phyloP scores from a whole-genome alignment of 1,140 invertebrate species.

The Galleria mellonella region DNA sequence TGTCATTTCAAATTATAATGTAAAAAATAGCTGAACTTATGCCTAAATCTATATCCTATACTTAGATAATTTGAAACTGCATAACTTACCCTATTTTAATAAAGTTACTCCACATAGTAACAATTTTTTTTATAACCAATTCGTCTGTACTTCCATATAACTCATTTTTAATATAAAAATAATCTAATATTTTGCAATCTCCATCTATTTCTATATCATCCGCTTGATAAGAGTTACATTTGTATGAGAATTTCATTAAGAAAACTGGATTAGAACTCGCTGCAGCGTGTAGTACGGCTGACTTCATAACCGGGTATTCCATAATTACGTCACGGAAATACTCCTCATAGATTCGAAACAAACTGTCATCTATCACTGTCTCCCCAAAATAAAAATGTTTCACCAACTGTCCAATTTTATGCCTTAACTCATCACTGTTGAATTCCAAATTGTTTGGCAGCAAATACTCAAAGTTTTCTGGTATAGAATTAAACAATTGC shows the following conservation, averaged over 20 bases:
- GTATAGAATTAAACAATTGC: slow-evolving; percentile 22
- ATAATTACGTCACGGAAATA: slow-evolving; percentile 47
- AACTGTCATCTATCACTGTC: slow-evolving; percentile 10
- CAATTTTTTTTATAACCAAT: slow-evolving; percentile 21
- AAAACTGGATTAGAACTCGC: slow-evolving; percentile 31
- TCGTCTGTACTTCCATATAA: slow-evolving; percentile 8
- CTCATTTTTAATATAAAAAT: slow-evolving; percentile 7
- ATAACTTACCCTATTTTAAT: slow-evolving; percentile 44
- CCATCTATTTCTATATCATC: too few relatives aligned
- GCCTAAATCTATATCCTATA: too few relatives aligned
- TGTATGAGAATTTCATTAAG: slow-evolving; percentile 41
- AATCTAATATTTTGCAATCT: slow-evolving; percentile 1
- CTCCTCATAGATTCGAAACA: slow-evolving; percentile 28
- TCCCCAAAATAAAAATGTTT: slow-evolving; percentile 50
- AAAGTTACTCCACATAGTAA: slow-evolving; percentile 43
- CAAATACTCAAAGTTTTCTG: slow-evolving; percentile 31
- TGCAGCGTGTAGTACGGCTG: slow-evolving; percentile 28
- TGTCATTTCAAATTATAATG: too few relatives aligned
- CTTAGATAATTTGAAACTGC: neutral
- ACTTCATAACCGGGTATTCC: slow-evolving; percentile 44
- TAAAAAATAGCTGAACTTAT: too few relatives aligned
- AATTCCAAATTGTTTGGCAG: slow-evolving; percentile 48
- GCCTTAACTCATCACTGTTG: slow-evolving; percentile 18
- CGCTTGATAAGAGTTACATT: too few relatives aligned
- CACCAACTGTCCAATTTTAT: slow-evolving; percentile 31